phyloP scores from a whole-genome alignment of 2,888 invertebrate genomes.

The Ditylenchus weischeri region DNA sequence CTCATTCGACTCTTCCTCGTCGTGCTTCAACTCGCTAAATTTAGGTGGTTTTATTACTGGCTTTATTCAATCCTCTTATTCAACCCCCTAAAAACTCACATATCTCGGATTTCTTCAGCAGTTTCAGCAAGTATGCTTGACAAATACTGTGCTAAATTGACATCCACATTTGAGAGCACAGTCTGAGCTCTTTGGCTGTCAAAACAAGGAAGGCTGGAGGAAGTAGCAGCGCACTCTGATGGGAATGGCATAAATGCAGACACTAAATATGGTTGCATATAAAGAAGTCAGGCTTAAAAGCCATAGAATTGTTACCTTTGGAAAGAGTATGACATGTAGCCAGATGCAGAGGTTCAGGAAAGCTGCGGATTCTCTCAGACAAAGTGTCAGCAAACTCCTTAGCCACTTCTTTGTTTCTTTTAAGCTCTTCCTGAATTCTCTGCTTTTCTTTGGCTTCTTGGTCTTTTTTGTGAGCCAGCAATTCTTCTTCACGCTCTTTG shows the following conservation, averaged over 20 bases:
- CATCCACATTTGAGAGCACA: conserved; percentile 30
- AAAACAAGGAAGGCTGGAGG: conserved; percentile 32
- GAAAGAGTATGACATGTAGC: conserved; percentile 46
- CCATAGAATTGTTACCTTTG: conserved; percentile 34
- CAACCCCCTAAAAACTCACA: conserved; percentile 33
- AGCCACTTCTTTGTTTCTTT: conserved; percentile 26
- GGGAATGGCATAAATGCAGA: conserved; percentile 45
- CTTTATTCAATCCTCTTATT: background rate
- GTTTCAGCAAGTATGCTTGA: conserved; percentile 29
- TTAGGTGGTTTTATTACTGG: conserved; percentile 16
- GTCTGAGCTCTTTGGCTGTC: conserved; percentile 23
- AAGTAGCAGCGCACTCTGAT: conserved; percentile 37
- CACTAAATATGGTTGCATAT: conserved; percentile 31
- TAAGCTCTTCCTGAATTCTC: conserved; percentile 42
- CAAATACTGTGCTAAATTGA: conserved; percentile 31
- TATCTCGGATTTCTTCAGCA: conserved; percentile 39
- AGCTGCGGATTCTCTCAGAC: conserved; percentile 17
- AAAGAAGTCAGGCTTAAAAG: too few relatives aligned
- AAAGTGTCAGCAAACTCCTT: conserved; percentile 36
- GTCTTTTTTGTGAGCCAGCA: conserved; percentile 20
- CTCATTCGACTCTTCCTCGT: conserved; percentile 41
- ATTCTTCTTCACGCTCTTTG: conserved; percentile 29
- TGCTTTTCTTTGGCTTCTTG: conserved; percentile 23
- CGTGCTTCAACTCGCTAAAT: conserved; percentile 28
- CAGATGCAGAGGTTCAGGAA: conserved; percentile 45